Base-by-base conservation (phyloP, 1,140 invertebrate species). In the Danaus plexippus region DNA sequence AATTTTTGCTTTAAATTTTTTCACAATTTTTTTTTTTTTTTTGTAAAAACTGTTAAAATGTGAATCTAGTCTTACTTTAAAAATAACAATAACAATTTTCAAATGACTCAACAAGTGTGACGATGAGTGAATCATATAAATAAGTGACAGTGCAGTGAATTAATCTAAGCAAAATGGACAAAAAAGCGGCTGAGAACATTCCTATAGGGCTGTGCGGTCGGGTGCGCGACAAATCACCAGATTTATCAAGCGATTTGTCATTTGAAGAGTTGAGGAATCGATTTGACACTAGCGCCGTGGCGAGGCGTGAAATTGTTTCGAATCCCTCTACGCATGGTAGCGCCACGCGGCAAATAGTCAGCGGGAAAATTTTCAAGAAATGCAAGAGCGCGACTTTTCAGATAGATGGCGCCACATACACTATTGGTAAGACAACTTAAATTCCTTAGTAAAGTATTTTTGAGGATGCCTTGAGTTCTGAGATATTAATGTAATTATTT, bases 331-430 rank as follows among this genome's bases (percentile, higher is more conserved):
- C 81, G 49, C 87, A 88, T 57, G 77, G 85, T 64, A 81, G 88
- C 84, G 79, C 88, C 72, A 79, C 82, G 57, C 60, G 89, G 53
- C 80, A 89, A 66, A 75, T 79, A 15, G 83, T 89, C 56, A 82
- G 88, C 76, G 81, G 88, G 58, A 90, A 91, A 61, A 75, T 91
- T 52, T 92, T 93, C 85, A 92, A 92, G 84, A 93, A 93, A 80
- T 93, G 92, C 85, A 92, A 92, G 80, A 92, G 92, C 78, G 93
- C 93, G 11, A 94, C 92, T 47, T 94, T 94, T 70, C 92, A 93
- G 59, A 89, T 94, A 73, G 92, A 94, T 81, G 92, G 93, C 66
- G 92, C 91, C 62, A 92, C 91, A 57, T 94, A 94, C 61, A 94
- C 92, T 55, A 94, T 94, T 79, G 92, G 93, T 94, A 87, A 91